Evolutionary conservation across 2,888 invertebrate genomes (phyloP), one percentile per base, ranked within the genome.

Genomic region (Drosophila aldrichi): DNA sequence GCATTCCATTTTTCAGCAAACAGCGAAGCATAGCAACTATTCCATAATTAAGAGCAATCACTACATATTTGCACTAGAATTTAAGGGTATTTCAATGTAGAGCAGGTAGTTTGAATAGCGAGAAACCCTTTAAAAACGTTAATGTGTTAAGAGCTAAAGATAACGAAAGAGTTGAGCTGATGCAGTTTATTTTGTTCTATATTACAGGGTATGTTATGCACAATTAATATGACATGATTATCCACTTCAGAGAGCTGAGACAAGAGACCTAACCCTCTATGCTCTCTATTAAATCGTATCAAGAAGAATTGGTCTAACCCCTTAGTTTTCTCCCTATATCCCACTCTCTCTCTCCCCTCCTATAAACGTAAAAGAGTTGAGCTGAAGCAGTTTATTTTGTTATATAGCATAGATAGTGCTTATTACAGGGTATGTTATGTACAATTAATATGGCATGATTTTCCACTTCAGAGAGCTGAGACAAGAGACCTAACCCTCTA

Each of bases 1-100:
- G 58, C 64, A 62, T 48, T 34, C 25, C 49, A 34, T 14, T 49
- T 34, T 32, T 49, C 49, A 49, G 49, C 49, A 20, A 34, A 32
- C 49, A 32, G 32, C 8, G 12, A 3, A 8, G 34, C 18, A 34
- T 14, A 34, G 34, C 49, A 32, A 22, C 32, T 49, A 18, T 32
- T n/a, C 32, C 20, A 49, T 49, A 49, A 49, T 49, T 49, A 34
- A 32, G 49, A 49, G 49, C 49, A 49, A 49, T 20, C 34, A 8
- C 3, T 34, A 2, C 20, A 14, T 34, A 34, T 34, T 20, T 14
- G 3, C 4, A 14, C 14, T 34, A 14, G 20, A 34, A 49, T 49
- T 49, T 20, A 1, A 1, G 7, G n/a, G 32, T 8, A 34, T 3
- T 14, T 3, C 8, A 44, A 3, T 8, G 22, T 22, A 7, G 7